Evolutionary conservation across 2,888 invertebrate genomes (phyloP).

Genomic region (Drosophila anomelani): DNA sequence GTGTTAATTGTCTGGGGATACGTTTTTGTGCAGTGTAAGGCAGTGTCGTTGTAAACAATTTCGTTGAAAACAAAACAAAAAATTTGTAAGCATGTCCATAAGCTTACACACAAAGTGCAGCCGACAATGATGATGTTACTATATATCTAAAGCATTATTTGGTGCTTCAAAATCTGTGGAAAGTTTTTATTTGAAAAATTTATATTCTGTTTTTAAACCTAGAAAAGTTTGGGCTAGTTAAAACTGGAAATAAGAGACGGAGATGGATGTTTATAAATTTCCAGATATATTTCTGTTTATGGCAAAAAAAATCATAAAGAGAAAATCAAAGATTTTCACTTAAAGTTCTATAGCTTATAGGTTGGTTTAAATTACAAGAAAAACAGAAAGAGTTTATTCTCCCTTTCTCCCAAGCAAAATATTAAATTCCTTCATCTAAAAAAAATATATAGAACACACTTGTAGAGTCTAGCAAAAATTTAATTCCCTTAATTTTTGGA

Average conservation of each 20-base stretch:
- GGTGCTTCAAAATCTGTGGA: background rate
- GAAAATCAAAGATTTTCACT: too few species aligned
- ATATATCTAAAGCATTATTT: background rate
- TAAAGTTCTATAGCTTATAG: too few species aligned
- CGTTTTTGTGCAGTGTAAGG: background rate
- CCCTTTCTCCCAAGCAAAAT: too few species aligned
- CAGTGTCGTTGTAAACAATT: background rate
- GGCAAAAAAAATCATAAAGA: too few species aligned
- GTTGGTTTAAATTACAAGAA: too few species aligned
- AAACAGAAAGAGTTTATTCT: background rate
- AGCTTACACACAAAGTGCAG: conserved; percentile 62
- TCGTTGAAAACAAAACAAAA: background rate
- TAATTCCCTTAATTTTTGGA: background rate
- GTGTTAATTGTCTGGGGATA: conserved; percentile 15
- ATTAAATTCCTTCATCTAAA: too few species aligned
- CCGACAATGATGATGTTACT: conserved; percentile 36
- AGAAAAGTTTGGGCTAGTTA: background rate
- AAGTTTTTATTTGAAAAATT: background rate
- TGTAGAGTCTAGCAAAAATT: background rate
- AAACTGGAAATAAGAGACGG: too few species aligned
- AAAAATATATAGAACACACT: background rate
- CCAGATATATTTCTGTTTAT: background rate
- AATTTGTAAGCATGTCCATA: conserved; percentile 59
- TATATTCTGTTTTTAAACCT: background rate
- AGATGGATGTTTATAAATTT: too few species aligned